A percentile compares a stretch with the other conserved stretches of the same genome.
These are phyloP conservation scores for Meriones unguiculatus DNA, from an alignment of 2,113 vertebrate genomes.

Conservation along the genomic window DNA sequence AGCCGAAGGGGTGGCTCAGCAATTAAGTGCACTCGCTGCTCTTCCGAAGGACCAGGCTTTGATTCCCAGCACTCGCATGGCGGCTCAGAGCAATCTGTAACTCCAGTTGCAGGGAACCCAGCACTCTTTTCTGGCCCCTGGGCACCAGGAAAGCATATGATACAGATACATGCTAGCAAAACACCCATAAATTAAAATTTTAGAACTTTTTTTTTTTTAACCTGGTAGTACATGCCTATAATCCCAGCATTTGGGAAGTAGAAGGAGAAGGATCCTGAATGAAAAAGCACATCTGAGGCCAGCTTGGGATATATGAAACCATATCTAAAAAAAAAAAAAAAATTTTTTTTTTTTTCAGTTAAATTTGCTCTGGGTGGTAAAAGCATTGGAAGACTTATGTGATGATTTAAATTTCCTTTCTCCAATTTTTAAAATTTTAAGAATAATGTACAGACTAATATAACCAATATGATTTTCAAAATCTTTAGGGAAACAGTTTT, in stretches of 20 bases:
- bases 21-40: neutral
- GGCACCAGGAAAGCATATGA: neutral
- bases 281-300: neutral
- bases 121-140: neutral
- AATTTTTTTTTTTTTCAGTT: neutral
- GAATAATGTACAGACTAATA: constrained; percentile 12
- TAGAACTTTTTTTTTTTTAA: neutral
- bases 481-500: constrained; percentile 44
- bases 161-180: neutral
- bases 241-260: neutral
- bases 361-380: neutral
- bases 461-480: constrained; percentile 57
- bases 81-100: neutral
- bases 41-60: neutral
- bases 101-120: neutral
- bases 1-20: neutral
- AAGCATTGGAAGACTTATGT: neutral
- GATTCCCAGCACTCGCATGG: neutral
- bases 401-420: constrained; percentile 31
- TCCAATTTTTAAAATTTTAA: neutral
- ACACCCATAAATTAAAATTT: neutral
- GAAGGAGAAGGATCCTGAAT: neutral
- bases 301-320: no score
- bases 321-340: neutral
- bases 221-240: neutral